Base-by-base conservation (phyloP, 2,888 invertebrate genomes). In the Lochmaea capreae region DNA sequence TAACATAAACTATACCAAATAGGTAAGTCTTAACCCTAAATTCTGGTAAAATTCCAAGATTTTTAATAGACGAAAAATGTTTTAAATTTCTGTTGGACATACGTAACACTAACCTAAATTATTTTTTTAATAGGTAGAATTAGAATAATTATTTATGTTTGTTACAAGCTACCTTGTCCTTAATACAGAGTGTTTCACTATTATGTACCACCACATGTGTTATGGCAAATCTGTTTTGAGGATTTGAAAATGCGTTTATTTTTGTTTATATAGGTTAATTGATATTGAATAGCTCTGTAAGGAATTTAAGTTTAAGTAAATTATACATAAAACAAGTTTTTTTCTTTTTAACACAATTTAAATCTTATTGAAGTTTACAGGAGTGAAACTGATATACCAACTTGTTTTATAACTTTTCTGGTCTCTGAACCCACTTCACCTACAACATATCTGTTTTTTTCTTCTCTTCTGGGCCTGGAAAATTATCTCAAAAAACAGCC, bases 141-240 rank as follows among this genome's bases (percentile, higher is more conserved):
- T 77, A 76, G 73, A 72, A 74, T 78, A 77, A 77, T 77, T 74
- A 77, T 77, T 77, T 77, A 78, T 78, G 69, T 73, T 66, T 73
- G 77, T 78, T 78, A 76, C 72, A 70, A 72, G 71, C 76, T 75
- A 74, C 70, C 65, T 74, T 76, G 75, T 78, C 71, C 68, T 71
- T 59, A 69, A 74, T 73, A 77, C 75, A 70, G 70, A 54, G 70
- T 70, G 57, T 69, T 68, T 58, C 65, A 65, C 58, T 61, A 68
- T 68, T 68, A 68, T 12, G 33, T 61, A 62, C 62, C 43, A 62
- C 62, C 52, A 54, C n/a, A 46, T 58, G 16, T 71, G 65, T 65
- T 65, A 66, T 54, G 14, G 42, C 33, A 57, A 66, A 66, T 66
- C 39, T 42, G 26, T 39, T 54, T 66, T 66, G 52, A 33, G 8